These are phyloP conservation scores for Myopa tessellatipennis DNA, from an alignment of 2,888 invertebrate species.

Conservation along the genomic window DNA sequence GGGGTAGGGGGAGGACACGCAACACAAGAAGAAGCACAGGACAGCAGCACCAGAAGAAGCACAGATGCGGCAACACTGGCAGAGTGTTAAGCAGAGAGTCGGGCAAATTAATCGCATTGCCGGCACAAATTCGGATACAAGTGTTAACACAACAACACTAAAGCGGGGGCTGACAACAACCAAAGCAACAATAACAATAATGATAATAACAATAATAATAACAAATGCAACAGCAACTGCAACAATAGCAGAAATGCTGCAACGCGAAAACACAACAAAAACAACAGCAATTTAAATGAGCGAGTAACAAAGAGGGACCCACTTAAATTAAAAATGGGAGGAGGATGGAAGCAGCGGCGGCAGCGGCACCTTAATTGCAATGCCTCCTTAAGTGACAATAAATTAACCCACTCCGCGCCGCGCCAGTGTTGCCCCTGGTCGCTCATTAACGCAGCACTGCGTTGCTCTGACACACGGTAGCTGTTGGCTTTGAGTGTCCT, in stretches of 20 bases:
- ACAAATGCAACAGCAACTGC: not conserved
- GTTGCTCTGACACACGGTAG: not conserved
- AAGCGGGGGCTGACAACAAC: too few species aligned
- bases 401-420: constrained; percentile 51
- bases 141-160: not conserved
- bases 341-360: constrained; percentile 5
- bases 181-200: not conserved
- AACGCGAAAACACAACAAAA: not conserved
- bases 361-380: constrained; percentile 47
- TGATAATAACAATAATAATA: not conserved
- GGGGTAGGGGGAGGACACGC: not conserved
- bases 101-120: not conserved
- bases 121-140: not conserved
- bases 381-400: constrained; percentile 62
- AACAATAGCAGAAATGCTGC: not conserved
- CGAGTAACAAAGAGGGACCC: not conserved
- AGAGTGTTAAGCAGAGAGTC: not conserved
- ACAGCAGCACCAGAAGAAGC: too few species aligned
- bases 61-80: too few species aligned
- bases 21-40: too few species aligned
- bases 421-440: not conserved
- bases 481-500: not conserved
- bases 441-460: constrained; percentile 1
- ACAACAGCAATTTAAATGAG: not conserved
- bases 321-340: not conserved